These are phyloP conservation scores for Tiliacea aurago DNA, from an alignment of 2,888 invertebrate species.

Conservation along the genomic window DNA sequence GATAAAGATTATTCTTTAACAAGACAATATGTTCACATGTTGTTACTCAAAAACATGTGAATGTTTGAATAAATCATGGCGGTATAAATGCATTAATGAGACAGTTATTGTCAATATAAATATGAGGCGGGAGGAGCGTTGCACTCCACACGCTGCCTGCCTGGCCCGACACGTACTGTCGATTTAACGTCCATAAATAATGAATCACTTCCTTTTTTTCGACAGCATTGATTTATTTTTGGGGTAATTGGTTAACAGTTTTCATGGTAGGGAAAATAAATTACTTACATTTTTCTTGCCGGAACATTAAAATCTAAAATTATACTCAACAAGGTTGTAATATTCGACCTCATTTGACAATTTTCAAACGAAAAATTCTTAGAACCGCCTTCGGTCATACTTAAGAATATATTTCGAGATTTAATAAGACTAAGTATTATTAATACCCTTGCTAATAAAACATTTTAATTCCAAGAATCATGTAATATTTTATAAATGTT, in stretches of 20 bases:
- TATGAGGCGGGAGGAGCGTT: constrained; percentile 67
- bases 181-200: constrained; percentile 72
- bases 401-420: constrained; percentile 20
- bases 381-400: not conserved
- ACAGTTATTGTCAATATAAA: constrained; percentile 76
- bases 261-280: constrained; percentile 25
- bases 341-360: constrained; percentile 1
- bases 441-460: not conserved
- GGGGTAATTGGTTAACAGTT: constrained; percentile 29
- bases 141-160: constrained; percentile 52
- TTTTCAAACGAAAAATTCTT: not conserved
- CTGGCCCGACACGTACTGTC: constrained; percentile 69
- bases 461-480: not conserved
- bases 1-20: constrained; percentile 26
- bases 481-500: not conserved
- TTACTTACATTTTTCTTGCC: constrained; percentile 2
- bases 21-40: constrained; percentile 39
- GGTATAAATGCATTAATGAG: constrained; percentile 75
- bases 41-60: constrained; percentile 52
- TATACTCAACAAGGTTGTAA: constrained; percentile 1
- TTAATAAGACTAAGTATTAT: not conserved
- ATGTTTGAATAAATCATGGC: constrained; percentile 57
- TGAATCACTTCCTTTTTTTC: constrained; percentile 67
- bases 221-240: constrained; percentile 54
- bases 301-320: not conserved